Evolutionary conservation across 2,797 vertebrate genomes (phyloP).

Genomic region (Microctenopoma lineatum): DNA sequence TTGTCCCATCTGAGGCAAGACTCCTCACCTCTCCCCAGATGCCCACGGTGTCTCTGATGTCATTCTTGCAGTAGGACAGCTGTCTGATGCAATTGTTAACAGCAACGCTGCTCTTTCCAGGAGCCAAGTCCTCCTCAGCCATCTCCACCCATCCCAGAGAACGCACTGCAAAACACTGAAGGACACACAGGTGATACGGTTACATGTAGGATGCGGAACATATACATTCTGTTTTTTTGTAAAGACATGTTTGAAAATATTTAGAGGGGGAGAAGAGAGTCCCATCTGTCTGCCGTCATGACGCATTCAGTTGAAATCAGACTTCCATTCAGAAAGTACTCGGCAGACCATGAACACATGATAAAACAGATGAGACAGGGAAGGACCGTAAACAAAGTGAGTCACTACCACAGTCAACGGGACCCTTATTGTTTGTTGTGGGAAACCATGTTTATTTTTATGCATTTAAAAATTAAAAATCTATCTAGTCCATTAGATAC

Average conservation of each 20-base stretch:
- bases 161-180: conserved; percentile 94
- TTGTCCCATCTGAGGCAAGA: conserved; percentile 2
- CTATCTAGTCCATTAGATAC: no score
- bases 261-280: conserved; percentile 11
- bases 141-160: conserved; percentile 99
- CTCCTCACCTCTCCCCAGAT: conserved; percentile 97
- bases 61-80: conserved; percentile 98
- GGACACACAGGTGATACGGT: background rate
- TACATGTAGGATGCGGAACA: background rate
- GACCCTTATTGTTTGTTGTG: background rate
- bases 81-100: conserved; percentile 99
- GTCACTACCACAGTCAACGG: background rate
- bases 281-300: conserved; percentile 41
- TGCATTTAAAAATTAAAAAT: no score
- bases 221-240: no score
- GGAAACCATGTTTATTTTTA: background rate
- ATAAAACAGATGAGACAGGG: conserved; percentile 35
- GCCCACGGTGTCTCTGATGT: conserved; percentile 96
- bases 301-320: conserved; percentile 59
- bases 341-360: conserved; percentile 6
- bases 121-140: conserved; percentile 96
- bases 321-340: conserved; percentile 30
- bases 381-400: background rate
- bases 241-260: background rate
- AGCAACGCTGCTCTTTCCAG: conserved; percentile 96